Conservation (phyloP, 1,140 invertebrate genomes). For the Sycophaga agraensis region DNA sequence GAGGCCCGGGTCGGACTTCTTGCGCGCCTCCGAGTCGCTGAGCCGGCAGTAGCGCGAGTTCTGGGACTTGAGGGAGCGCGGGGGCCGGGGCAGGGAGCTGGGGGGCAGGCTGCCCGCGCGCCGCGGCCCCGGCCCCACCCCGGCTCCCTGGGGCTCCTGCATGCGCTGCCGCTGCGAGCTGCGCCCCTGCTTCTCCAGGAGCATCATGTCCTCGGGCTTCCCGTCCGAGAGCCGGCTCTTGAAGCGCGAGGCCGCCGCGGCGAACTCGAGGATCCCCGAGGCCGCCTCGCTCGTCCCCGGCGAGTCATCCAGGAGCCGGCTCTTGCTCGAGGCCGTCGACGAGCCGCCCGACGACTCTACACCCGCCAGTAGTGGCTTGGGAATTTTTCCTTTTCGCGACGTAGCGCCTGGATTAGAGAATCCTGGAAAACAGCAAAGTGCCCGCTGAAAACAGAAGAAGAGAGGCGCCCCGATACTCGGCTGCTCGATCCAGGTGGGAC, state of each 20-base stretch:
- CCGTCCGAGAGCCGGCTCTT: slow-evolving; percentile 55
- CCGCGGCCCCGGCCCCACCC: slow-evolving; percentile 37
- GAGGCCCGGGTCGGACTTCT: slow-evolving; percentile 47
- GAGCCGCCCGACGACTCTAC: slow-evolving; percentile 59
- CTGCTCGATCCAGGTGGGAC: background rate
- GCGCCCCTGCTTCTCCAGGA: slow-evolving; percentile 74
- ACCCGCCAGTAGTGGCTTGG: slow-evolving; percentile 78
- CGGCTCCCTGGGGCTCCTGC: slow-evolving; percentile 44
- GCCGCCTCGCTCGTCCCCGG: slow-evolving; percentile 33
- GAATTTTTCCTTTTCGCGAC: slow-evolving; percentile 80
- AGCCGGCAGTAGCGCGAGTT: slow-evolving; percentile 62
- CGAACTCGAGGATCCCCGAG: slow-evolving; percentile 48
- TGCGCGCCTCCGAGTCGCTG: slow-evolving; percentile 61
- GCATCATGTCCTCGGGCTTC: slow-evolving; percentile 68
- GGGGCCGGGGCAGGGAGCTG: slow-evolving; percentile 68
- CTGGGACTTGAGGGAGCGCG: slow-evolving; percentile 58
- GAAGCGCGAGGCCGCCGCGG: slow-evolving; percentile 45
- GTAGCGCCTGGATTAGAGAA: slow-evolving; percentile 79
- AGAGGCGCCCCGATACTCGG: slow-evolving; percentile 43
- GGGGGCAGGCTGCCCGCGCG: slow-evolving; percentile 64
- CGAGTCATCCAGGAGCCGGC: slow-evolving; percentile 58
- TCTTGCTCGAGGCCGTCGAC: slow-evolving; percentile 60
- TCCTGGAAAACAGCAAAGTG: slow-evolving; percentile 84
- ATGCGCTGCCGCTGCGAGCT: slow-evolving; percentile 74
- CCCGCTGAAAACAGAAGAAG: slow-evolving; percentile 71